Evolutionary conservation across 2,113 vertebrate species (phyloP).

Genomic region (Pipra filicauda): DNA sequence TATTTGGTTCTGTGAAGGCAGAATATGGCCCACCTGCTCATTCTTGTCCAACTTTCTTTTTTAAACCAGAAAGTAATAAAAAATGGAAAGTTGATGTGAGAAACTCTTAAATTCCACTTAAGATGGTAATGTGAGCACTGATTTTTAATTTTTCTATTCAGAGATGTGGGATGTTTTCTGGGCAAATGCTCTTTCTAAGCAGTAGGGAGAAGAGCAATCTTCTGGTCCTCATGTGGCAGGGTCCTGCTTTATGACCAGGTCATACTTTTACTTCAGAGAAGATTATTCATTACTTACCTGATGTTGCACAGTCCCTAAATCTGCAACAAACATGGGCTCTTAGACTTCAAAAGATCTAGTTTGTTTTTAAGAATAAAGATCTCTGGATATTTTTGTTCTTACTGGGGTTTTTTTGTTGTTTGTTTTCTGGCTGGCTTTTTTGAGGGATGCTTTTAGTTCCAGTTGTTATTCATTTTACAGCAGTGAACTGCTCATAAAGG

Average conservation of each 20-base stretch:
- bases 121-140: not conserved
- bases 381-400: not conserved
- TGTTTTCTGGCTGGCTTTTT: not conserved
- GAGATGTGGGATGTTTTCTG: not conserved
- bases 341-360: not conserved
- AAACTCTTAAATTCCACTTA: not conserved
- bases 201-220: not conserved
- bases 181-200: not conserved
- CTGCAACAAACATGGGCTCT: not conserved
- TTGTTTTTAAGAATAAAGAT: not conserved
- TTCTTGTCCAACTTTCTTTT: not conserved
- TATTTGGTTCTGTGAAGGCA: not conserved
- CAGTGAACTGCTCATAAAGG: not conserved
- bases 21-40: not conserved
- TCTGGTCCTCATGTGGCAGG: not conserved
- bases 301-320: not conserved
- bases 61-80: not conserved
- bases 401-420: not conserved
- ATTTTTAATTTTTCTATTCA: not conserved
- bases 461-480: not conserved
- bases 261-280: not conserved
- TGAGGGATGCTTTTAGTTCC: not conserved
- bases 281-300: not conserved
- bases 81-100: not conserved
- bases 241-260: not conserved